phyloP scores from a whole-genome alignment of 2,113 vertebrate species.

The Aythya baeri region DNA sequence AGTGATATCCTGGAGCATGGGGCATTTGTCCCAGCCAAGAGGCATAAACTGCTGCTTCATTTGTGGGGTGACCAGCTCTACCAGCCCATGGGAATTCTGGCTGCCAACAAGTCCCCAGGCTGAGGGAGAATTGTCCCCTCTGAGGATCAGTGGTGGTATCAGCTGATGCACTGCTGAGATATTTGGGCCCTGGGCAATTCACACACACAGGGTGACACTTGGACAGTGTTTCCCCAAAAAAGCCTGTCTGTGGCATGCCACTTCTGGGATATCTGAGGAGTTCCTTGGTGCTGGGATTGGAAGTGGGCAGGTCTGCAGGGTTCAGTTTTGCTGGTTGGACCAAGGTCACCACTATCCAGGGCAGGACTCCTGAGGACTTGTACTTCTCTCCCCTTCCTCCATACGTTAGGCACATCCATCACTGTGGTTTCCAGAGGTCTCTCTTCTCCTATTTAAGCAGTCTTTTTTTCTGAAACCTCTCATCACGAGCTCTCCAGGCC shows the following conservation, averaged over 20 bases:
- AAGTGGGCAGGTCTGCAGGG: background rate
- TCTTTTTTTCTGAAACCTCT: slow-evolving; percentile 19
- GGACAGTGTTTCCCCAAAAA: background rate
- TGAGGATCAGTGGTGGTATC: background rate
- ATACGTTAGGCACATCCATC: background rate
- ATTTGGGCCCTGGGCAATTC: background rate
- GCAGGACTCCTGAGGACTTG: background rate
- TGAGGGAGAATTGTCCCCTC: background rate
- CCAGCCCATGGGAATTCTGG: background rate
- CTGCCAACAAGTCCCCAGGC: background rate
- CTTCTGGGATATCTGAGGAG: background rate
- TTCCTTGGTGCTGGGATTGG: background rate
- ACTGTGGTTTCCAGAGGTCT: background rate
- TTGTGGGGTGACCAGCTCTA: background rate
- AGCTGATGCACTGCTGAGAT: background rate
- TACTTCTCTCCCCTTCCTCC: background rate
- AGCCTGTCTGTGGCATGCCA: background rate
- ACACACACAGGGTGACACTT: background rate
- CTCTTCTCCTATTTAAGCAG: background rate
- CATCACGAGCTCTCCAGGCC: background rate
- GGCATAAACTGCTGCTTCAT: background rate
- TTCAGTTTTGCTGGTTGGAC: background rate
- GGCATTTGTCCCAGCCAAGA: background rate
- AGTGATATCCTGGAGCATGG: background rate
- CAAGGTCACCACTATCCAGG: background rate